Conservation (phyloP, 2,888 invertebrate genomes). For the Drosophila anomalipes region DNA sequence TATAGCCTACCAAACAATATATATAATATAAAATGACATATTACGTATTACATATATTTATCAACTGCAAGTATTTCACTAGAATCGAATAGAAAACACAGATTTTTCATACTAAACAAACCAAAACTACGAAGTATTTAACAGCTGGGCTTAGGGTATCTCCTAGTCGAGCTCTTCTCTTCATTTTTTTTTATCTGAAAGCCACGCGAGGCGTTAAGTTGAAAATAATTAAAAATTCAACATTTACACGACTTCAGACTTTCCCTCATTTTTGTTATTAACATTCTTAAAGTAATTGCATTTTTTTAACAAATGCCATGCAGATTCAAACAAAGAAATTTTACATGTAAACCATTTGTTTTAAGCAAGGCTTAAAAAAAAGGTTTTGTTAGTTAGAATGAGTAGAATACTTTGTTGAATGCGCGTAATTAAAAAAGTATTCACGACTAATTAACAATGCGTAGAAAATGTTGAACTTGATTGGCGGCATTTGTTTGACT, state of each 20-base stretch:
- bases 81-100: too few relatives aligned
- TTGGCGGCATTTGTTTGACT: constrained; percentile 34
- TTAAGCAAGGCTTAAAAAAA: neutral
- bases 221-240: neutral
- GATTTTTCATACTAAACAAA: neutral
- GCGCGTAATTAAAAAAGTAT: neutral
- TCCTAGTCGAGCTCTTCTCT: neutral
- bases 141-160: neutral
- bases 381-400: neutral
- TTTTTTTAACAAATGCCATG: neutral
- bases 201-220: neutral
- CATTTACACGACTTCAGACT: neutral
- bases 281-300: neutral
- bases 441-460: neutral
- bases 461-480: neutral
- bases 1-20: neutral
- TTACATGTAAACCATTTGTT: neutral
- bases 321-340: neutral
- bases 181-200: neutral
- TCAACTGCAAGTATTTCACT: too few relatives aligned
- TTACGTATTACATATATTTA: too few relatives aligned
- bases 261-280: neutral
- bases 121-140: neutral
- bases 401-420: neutral
- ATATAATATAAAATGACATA: neutral